These are phyloP conservation scores for Mythimna impura DNA, from an alignment of 2,888 invertebrate genomes.

Conservation along the genomic window DNA sequence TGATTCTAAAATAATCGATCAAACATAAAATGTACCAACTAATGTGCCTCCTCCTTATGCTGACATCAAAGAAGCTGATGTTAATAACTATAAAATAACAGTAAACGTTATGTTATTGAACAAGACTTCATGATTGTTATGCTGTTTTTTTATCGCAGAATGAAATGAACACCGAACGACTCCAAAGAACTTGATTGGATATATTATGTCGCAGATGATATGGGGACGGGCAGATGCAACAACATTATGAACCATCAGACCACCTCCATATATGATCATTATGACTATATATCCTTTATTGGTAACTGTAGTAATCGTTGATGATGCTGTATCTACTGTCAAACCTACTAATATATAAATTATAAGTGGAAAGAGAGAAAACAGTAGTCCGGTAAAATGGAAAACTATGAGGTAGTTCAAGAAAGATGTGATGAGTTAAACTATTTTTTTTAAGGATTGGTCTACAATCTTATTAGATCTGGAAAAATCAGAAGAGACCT, in stretches of 20 bases:
- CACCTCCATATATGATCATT: conserved; percentile 4
- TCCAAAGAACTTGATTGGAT: neutral
- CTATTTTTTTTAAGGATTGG: too few relatives aligned
- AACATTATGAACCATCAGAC: conserved; percentile 18
- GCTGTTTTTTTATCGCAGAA: neutral
- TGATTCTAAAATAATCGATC: neutral
- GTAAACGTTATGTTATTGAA: neutral
- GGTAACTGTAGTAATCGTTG: conserved; percentile 1
- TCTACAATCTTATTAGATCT: too few relatives aligned
- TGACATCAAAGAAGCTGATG: neutral
- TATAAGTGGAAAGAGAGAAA: too few relatives aligned
- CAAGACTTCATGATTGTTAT: neutral
- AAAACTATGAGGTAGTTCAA: too few relatives aligned
- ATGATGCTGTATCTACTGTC: neutral
- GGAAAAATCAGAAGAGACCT: too few relatives aligned
- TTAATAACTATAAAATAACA: neutral
- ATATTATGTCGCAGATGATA: conserved; percentile 2
- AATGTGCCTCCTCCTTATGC: neutral
- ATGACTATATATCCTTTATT: conserved; percentile 15
- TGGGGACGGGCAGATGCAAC: neutral
- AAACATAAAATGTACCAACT: neutral
- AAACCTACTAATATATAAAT: neutral
- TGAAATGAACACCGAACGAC: neutral
- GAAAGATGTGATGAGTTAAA: too few relatives aligned
- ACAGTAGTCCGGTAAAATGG: too few relatives aligned